A percentile compares a stretch with the other conserved stretches of the same genome.
Conservation (phyloP, 2,888 invertebrate species). For the Eilema depressum region DNA sequence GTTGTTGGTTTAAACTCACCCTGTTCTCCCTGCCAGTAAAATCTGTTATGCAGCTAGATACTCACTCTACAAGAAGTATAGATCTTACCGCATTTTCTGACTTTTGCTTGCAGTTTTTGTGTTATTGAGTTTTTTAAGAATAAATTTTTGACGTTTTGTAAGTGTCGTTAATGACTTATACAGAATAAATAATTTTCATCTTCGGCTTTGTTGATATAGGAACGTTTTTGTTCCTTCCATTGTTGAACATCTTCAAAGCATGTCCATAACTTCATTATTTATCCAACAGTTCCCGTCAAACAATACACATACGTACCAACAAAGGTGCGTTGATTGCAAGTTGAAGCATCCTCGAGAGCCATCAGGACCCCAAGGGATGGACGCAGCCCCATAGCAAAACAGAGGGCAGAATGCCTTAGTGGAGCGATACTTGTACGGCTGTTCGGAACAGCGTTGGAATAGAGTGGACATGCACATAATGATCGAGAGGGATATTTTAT, state of each 20-base stretch:
- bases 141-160: not conserved
- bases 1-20: no score
- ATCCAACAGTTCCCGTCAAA: conserved; percentile 8
- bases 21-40: no score
- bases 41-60: no score
- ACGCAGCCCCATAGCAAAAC: conserved; percentile 13
- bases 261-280: conserved; percentile 16
- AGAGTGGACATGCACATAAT: conserved; percentile 1
- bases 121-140: no score
- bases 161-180: no score
- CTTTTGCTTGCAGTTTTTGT: no score
- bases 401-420: conserved; percentile 6
- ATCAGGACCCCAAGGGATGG: conserved; percentile 23
- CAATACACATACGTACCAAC: conserved; percentile 14
- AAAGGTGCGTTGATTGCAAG: conserved; percentile 50
- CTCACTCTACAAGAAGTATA: no score
- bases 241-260: conserved; percentile 1
- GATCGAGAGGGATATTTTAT: not conserved
- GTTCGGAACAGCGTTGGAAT: conserved; percentile 5
- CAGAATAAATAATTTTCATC: no score
- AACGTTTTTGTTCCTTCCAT: not conserved
- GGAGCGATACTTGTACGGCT: conserved; percentile 9
- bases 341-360: conserved; percentile 42
- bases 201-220: not conserved
- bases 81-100: no score